Evolutionary conservation across 2,113 vertebrate species (phyloP).

Genomic region (Peucedramus taeniatus): DNA sequence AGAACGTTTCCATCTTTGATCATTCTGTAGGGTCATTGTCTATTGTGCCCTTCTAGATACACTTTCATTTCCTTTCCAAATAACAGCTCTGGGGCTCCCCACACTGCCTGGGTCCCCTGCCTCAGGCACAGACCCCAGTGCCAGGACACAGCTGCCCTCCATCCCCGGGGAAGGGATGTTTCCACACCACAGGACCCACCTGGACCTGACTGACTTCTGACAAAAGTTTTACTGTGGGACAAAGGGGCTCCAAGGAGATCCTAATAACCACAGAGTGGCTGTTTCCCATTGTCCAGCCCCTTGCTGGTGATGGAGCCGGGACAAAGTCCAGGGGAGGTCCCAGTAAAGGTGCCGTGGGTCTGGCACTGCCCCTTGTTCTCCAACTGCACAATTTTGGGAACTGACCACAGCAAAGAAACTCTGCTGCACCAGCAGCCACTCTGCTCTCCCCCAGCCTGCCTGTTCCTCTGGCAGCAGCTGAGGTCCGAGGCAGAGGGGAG

Average conservation of each 20-base stretch:
- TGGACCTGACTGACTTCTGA: neutral
- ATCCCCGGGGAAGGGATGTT: neutral
- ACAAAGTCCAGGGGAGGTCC: accelerated
- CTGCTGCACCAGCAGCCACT: neutral
- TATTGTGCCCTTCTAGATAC: accelerated
- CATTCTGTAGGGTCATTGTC: accelerated
- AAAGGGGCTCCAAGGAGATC: neutral
- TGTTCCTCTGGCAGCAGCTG: neutral
- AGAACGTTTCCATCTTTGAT: accelerated
- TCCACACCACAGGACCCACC: accelerated
- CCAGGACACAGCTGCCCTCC: neutral
- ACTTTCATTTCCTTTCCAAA: neutral
- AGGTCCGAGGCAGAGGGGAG: neutral
- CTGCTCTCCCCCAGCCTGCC: accelerated
- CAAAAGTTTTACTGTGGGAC: neutral
- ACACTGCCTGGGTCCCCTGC: neutral
- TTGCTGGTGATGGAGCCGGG: neutral
- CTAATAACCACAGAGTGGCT: no score
- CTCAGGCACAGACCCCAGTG: neutral
- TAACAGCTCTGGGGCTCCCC: neutral
- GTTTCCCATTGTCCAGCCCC: accelerated
- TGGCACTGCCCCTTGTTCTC: neutral
- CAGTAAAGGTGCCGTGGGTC: accelerated
- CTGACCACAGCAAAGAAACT: accelerated
- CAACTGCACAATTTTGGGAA: accelerated